Base-by-base conservation (phyloP, 2,888 invertebrate genomes). In the Plebejus melissa region DNA sequence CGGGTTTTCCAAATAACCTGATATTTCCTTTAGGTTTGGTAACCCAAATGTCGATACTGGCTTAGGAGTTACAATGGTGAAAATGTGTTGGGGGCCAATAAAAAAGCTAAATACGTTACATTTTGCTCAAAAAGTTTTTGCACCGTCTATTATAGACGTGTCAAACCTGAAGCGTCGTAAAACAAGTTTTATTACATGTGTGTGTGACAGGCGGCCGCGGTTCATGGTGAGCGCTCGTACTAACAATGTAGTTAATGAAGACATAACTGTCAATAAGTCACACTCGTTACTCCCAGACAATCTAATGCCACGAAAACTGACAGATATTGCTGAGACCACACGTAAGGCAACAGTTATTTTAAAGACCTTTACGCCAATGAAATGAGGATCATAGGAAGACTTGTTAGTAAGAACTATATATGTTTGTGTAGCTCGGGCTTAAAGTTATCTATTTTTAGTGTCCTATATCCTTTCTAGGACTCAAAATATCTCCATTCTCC, bases 201-300 rank as follows among this genome's bases (percentile, higher is more conserved):
- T 50, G 72, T 50, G 72, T 54, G 72, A 71, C 46, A 41, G 71
- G 46, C 50, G 72, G 22, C 5, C 72, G 46, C 41, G 46, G 6
- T 72, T 72, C 54, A 72, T 50, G 54, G 28, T 16, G 13, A 1
- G 50, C 54, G 72, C 54, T 46, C 3, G 28, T 11, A 28, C 54
- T 54, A 72, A 72, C 32, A 72, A 54, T 54, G 50, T 54, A 32
- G 72, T 54, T 54, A 72, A 72, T 72, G 57, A 69, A 75, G 69
- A 75, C 75, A 75, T 75, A 72, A 72, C 72, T 72, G 72, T 32
- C 72, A 72, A 72, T 72, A 72, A 72, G 72, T 72, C 72, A 72
- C 72, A 72, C 72, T 54, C 6, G 50, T 54, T 72, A 54, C 69
- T 57, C 36, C 69, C 16, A 50, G 13, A 32, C 75, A 36, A 9